phyloP scores from a whole-genome alignment of 2,113 vertebrate species.

The Etheostoma spectabile region DNA sequence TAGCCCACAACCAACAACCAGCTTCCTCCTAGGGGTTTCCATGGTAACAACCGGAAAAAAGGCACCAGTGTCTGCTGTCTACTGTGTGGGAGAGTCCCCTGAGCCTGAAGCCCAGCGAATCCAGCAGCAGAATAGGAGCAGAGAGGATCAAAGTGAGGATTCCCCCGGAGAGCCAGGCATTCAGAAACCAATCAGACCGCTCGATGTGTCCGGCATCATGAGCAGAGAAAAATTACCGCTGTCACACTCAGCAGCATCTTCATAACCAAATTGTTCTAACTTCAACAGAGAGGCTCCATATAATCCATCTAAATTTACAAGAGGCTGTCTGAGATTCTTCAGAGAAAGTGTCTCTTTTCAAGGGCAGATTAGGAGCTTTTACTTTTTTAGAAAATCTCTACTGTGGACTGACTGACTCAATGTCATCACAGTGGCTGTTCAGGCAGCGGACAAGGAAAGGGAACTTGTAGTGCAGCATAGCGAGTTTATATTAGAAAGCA shows the following conservation, averaged over 20 bases:
- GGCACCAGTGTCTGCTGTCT: background rate
- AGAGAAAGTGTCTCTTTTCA: constrained; percentile 21
- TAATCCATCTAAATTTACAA: constrained; percentile 40
- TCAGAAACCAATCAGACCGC: background rate
- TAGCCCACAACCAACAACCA: constrained; percentile 1
- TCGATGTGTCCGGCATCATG: background rate
- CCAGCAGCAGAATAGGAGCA: constrained; percentile 47
- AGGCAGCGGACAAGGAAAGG: background rate
- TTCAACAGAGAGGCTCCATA: background rate
- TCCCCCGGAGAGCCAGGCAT: constrained; percentile 10
- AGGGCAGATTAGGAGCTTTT: constrained; percentile 29
- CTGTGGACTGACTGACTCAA: background rate
- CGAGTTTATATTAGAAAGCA: background rate
- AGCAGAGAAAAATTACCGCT: background rate
- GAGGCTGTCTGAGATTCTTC: constrained; percentile 14
- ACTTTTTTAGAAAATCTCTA: constrained; percentile 1
- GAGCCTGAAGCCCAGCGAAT: background rate
- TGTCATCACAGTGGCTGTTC: background rate
- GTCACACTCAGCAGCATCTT: constrained; percentile 1
- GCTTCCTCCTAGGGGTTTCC: constrained; percentile 62
- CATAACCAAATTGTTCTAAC: background rate
- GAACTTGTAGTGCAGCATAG: background rate
- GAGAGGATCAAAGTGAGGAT: constrained; percentile 41
- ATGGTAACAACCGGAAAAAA: constrained; percentile 69
- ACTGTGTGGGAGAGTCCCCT: constrained; percentile 58